Evolutionary conservation across 2,113 vertebrate genomes (phyloP).

Genomic region (Herpailurus yagouaroundi): DNA sequence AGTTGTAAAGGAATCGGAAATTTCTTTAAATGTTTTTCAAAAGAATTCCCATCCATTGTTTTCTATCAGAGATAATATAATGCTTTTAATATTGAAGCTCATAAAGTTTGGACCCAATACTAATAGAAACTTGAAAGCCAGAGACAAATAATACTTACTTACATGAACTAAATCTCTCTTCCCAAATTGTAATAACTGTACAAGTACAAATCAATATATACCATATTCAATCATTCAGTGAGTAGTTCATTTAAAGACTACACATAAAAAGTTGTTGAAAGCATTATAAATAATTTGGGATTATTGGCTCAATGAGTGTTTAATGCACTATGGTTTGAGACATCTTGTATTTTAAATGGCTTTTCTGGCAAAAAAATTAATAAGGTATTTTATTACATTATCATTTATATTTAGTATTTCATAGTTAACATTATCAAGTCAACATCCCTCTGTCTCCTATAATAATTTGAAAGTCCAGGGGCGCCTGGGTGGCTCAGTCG

Average conservation of each 20-base stretch:
- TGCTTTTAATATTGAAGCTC: not conserved
- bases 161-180: conserved; percentile 43
- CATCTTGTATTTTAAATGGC: conserved; percentile 36
- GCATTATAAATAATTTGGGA: conserved; percentile 9
- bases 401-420: not conserved
- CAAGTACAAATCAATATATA: not conserved
- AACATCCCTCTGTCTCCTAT: not conserved
- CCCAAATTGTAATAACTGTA: conserved; percentile 2
- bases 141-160: conserved; percentile 2
- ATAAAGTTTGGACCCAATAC: not conserved
- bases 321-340: conserved; percentile 28
- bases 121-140: conserved; percentile 1
- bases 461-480: not conserved
- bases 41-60: not conserved
- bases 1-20: not conserved
- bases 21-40: not conserved
- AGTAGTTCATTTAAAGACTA: conserved; percentile 29
- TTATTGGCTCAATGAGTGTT: conserved; percentile 30
- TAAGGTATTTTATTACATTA: not conserved
- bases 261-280: conserved; percentile 22
- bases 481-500: too few species aligned
- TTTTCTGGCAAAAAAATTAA: conserved; percentile 28
- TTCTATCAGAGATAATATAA: not conserved
- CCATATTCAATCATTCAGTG: not conserved
- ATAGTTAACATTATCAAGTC: not conserved